Percentiles rank a stretch among this genome's conserved stretches.
Conservation (phyloP, 2,113 vertebrate species). For the Pomatostomus ruficeps region DNA sequence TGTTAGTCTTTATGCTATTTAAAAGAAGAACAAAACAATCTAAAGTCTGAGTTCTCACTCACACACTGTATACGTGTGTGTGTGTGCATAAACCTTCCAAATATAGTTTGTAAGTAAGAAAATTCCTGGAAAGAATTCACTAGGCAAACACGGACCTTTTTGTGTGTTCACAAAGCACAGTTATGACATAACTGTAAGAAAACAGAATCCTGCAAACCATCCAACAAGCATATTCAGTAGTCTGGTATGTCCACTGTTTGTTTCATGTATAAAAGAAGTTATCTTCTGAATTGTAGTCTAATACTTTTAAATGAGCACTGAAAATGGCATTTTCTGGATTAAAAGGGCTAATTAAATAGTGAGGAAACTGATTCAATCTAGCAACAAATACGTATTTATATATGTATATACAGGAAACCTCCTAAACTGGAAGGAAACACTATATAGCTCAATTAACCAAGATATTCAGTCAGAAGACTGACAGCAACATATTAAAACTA, state of each 20-base stretch:
- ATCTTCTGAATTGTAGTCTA: neutral
- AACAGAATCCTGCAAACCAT: neutral
- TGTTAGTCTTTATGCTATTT: neutral
- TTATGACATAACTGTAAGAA: neutral
- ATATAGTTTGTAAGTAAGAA: neutral
- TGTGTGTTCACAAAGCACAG: neutral
- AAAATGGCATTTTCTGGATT: neutral
- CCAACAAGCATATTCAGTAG: neutral
- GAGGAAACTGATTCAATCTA: neutral
- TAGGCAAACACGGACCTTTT: neutral
- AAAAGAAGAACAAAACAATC: neutral
- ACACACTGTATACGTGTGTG: rapidly evolving
- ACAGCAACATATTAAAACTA: neutral
- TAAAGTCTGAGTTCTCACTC: neutral
- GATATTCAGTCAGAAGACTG: neutral
- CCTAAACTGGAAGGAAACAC: neutral
- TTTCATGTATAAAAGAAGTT: neutral
- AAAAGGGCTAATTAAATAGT: neutral
- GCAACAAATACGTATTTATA: neutral
- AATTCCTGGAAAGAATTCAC: neutral
- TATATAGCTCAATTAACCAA: neutral
- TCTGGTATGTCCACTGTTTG: neutral
- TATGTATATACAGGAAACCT: neutral
- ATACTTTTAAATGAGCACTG: neutral
- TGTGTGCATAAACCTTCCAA: neutral